Conservation (phyloP, 2,797 vertebrate genomes). For the Sarcophilus harrisii region DNA sequence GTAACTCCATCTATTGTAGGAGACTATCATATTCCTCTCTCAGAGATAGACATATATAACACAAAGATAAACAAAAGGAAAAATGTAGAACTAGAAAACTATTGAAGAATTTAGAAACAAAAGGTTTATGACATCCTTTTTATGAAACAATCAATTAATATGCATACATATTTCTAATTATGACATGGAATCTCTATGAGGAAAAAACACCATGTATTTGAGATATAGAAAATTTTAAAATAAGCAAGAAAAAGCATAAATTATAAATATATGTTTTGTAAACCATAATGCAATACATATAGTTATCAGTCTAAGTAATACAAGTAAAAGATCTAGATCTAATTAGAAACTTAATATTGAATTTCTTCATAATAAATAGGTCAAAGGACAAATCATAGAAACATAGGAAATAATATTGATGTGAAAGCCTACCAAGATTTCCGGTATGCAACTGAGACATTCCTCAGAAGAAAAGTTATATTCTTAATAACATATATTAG, state of each 20-base stretch:
- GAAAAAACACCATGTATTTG: not conserved
- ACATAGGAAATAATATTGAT: not conserved
- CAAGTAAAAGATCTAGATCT: not conserved
- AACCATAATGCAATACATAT: not conserved
- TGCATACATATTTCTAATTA: not conserved
- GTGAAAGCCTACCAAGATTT: not conserved
- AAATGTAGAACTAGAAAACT: not conserved
- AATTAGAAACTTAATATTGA: not conserved
- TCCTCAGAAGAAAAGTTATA: not conserved
- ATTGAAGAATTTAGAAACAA: not conserved
- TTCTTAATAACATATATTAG: not conserved
- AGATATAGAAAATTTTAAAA: not conserved
- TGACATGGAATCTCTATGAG: not conserved
- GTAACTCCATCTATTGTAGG: not conserved
- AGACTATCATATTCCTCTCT: not conserved
- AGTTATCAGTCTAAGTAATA: not conserved
- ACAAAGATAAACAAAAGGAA: not conserved
- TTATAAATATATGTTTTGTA: not conserved
- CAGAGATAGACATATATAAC: not conserved
- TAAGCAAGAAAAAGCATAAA: not conserved
- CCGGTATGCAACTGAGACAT: not conserved
- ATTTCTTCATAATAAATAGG: not conserved
- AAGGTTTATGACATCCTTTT: not conserved
- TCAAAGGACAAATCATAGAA: not conserved
- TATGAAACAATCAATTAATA: not conserved